Conservation (phyloP, 1,140 invertebrate species). For the Apocrypta bakeri region DNA sequence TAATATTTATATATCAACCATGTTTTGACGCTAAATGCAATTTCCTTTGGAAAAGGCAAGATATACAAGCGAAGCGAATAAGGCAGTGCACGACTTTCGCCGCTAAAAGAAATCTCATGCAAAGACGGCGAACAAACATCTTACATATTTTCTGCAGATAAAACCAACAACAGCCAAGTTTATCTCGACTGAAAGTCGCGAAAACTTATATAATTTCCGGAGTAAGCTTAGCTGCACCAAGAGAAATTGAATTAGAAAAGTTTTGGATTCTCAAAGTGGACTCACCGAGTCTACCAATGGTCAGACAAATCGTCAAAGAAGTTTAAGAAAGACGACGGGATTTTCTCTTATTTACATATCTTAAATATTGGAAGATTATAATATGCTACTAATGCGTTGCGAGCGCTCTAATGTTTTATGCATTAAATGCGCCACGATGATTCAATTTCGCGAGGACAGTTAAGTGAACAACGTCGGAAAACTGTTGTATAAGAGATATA, state of each 20-base stretch:
- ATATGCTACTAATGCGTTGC: neutral
- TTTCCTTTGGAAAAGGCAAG: neutral
- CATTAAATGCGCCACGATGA: neutral
- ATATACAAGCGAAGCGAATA: neutral
- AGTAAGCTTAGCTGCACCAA: conserved; percentile 30
- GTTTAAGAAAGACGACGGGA: conserved; percentile 12
- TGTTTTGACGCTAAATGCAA: no score
- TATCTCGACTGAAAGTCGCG: conserved; percentile 20
- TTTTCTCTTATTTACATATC: conserved; percentile 25
- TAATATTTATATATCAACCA: no score
- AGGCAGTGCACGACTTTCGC: neutral
- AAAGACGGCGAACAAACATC: conserved; percentile 46
- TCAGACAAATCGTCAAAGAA: conserved; percentile 31
- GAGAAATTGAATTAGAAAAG: conserved; percentile 51
- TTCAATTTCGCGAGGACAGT: neutral
- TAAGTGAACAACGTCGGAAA: neutral
- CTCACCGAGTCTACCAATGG: neutral
- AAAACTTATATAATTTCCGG: conserved; percentile 47
- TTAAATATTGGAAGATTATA: conserved; percentile 20
- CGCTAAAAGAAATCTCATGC: conserved; percentile 28
- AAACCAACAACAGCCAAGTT: conserved; percentile 10
- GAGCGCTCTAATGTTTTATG: neutral
- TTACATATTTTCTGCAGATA: conserved; percentile 42
- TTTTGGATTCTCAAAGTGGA: conserved; percentile 31
- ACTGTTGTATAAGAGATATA: neutral